These are phyloP conservation scores for Troides oblongomaculatus DNA, from an alignment of 2,888 invertebrate species.

Conservation along the genomic window DNA sequence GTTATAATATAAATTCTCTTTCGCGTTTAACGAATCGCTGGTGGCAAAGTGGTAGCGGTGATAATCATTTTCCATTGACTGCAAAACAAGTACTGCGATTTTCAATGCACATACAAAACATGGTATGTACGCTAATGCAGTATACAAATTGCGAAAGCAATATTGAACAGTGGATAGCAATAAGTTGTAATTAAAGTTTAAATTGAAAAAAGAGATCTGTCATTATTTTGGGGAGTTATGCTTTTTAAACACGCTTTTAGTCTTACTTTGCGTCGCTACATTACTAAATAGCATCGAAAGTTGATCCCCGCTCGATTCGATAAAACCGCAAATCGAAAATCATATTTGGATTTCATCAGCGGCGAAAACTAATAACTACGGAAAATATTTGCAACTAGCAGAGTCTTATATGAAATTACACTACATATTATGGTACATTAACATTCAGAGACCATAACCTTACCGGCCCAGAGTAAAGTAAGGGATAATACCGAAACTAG, in stretches of 20 bases:
- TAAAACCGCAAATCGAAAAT: constrained; percentile 19
- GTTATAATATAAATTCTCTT: no score
- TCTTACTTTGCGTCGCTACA: not conserved
- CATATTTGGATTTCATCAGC: constrained; percentile 18
- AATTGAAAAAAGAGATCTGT: no score
- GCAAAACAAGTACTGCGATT: no score
- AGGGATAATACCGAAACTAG: constrained; percentile 49
- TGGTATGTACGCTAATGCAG: no score
- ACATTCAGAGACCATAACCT: constrained; percentile 43
- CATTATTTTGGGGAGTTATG: not conserved
- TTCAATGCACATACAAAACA: no score
- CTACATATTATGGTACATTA: constrained; percentile 38
- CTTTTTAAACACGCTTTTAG: not conserved
- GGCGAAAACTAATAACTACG: constrained; percentile 18
- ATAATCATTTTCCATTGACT: no score
- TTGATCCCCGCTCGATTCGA: constrained; percentile 14
- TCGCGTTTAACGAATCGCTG: no score
- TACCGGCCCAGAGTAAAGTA: constrained; percentile 47
- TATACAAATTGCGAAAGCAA: no score
- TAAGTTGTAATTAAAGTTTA: no score
- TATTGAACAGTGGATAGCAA: no score
- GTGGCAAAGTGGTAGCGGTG: no score
- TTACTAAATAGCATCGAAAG: constrained; percentile 4
- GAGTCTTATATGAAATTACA: constrained; percentile 35
- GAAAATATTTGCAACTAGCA: constrained; percentile 35